These are phyloP conservation scores for Bovichtus variegatus DNA, from an alignment of 2,797 vertebrate species.

Conservation along the genomic window DNA sequence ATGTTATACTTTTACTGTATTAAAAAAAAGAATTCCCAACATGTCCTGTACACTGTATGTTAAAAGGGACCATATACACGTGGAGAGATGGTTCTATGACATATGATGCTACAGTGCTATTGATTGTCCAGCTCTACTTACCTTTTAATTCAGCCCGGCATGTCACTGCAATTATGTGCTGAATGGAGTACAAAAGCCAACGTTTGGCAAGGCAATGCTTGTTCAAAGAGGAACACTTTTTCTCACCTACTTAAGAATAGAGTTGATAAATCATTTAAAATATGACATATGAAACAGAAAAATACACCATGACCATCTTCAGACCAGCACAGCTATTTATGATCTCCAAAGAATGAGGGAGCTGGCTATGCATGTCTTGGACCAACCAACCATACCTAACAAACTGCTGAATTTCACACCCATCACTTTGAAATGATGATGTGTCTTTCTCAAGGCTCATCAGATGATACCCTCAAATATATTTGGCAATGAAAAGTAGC, in stretches of 20 bases:
- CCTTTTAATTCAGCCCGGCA: background rate
- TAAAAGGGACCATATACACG: background rate
- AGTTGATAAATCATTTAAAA: conserved; percentile 12
- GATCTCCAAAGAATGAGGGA: conserved; percentile 8
- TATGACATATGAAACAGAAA: background rate
- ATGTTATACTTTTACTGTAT: background rate
- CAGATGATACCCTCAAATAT: conserved; percentile 42
- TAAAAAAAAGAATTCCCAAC: background rate
- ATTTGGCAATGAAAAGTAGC: conserved; percentile 33
- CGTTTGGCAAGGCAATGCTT: background rate
- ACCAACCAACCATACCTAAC: background rate
- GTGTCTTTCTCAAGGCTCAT: conserved; percentile 15
- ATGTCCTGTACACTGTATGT: background rate
- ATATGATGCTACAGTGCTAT: background rate
- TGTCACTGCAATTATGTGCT: background rate
- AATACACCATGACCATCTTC: background rate
- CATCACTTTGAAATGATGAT: conserved; percentile 28
- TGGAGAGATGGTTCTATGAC: background rate
- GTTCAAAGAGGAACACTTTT: conserved; percentile 12
- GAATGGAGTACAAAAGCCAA: background rate
- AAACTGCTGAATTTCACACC: conserved; percentile 13
- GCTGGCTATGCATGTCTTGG: conserved; percentile 5
- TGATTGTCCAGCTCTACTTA: background rate
- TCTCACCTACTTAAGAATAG: background rate
- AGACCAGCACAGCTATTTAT: background rate